Evolutionary conservation across 2,797 vertebrate species (phyloP), one percentile per base, ranked within the genome.

Genomic region (Coregonus sp.): DNA sequence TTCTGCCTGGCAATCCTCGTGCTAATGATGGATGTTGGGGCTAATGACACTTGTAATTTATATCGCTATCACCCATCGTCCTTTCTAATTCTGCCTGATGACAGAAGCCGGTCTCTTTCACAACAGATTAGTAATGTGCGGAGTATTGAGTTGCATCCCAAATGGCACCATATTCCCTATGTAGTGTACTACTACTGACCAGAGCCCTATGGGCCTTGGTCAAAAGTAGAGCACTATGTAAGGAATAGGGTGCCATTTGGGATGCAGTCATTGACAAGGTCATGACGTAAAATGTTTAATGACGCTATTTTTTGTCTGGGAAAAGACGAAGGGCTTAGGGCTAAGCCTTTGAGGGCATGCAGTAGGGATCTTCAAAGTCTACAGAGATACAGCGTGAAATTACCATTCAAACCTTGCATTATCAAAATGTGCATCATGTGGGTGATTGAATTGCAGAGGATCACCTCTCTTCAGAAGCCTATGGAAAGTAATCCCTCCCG

Each of bases 41-140:
- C 14, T 78, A 78, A 82, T 82, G 71, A 71, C 73, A 76, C 73
- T 77, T 75, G 73, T 74, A 77, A 78, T 78, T 78, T 78, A 78
- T 78, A 78, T 73, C 52, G 47, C 76, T 75, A 78, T 80, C 70
- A 71, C 51, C 37, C 65, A 20, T 15, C 51, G 65, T 70, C 71
- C 15, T 77, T 74, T 74, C 59, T 74, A 77, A 66, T 67, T 74
- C 35, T 9, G 33, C 72, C 47, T 14, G 68, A 75, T 35, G 50
- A 72, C n/a, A 65, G 72, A 70, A 69, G 67, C 67, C 29, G 11
- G 51, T 77, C 56, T 77, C 72, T 80, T 77, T 77, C 75, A 77
- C 56, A 63, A 51, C 67, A 50, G 75, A 77, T 80, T 77, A 74
- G 56, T 68, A 16, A 51, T 78, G 3, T 11, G 37, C 56, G 20